These are phyloP conservation scores for Spatula clypeata DNA, from an alignment of 2,797 vertebrate species.

Conservation along the genomic window DNA sequence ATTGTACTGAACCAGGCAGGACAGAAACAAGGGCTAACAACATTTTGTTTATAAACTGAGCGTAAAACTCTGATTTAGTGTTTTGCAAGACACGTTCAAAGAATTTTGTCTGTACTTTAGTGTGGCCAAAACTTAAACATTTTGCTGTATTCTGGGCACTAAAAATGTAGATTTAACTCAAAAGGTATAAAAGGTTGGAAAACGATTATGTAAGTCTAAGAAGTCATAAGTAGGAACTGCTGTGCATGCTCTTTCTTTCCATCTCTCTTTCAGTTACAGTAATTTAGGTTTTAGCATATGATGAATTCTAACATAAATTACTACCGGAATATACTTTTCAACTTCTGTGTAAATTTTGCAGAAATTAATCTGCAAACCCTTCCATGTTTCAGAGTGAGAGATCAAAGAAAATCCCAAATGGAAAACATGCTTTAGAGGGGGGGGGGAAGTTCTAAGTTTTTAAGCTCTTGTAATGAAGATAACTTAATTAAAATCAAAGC, in stretches of 20 bases:
- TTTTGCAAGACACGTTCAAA: not conserved
- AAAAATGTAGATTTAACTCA: not conserved
- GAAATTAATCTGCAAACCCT: constrained; percentile 51
- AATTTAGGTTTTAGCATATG: constrained; percentile 38
- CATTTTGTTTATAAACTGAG: not conserved
- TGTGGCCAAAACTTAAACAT: fast-evolving
- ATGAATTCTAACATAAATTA: constrained; percentile 49
- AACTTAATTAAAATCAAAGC: constrained; percentile 71
- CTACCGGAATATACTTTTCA: not conserved
- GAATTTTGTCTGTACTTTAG: not conserved
- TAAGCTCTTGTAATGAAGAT: constrained; percentile 47
- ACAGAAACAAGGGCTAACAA: not conserved
- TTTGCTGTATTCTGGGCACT: not conserved
- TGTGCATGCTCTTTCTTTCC: constrained; percentile 12
- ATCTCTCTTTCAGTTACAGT: constrained; percentile 23
- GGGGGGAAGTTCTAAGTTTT: not conserved
- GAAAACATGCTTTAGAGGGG: constrained; percentile 23
- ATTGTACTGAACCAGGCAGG: not conserved
- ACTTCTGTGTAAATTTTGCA: constrained; percentile 38
- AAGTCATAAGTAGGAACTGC: not conserved
- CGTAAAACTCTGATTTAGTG: not conserved
- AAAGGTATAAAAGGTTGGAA: not conserved
- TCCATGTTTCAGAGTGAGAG: constrained; percentile 30
- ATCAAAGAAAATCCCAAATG: constrained; percentile 74
- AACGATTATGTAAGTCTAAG: not conserved